Evolutionary conservation across 2,797 vertebrate genomes (phyloP).

Genomic region (Knipowitschia caucasica): DNA sequence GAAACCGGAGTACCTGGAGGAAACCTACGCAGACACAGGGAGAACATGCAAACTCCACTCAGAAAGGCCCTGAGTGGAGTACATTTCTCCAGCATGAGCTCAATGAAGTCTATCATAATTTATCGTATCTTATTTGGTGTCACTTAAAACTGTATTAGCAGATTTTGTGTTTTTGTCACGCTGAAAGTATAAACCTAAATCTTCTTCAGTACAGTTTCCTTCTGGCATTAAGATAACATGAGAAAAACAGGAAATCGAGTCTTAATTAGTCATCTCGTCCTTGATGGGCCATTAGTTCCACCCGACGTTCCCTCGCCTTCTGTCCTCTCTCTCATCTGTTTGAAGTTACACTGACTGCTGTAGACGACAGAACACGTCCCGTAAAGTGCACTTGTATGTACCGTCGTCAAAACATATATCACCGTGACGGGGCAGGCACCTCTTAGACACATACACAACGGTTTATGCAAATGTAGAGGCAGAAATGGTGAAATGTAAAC

Average conservation of each 20-base stretch:
- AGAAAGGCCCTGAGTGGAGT: too few species aligned
- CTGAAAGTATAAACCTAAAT: conserved; percentile 2
- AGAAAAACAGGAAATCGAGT: conserved; percentile 9
- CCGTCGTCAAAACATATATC: too few species aligned
- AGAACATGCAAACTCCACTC: too few species aligned
- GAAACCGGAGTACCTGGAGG: too few species aligned
- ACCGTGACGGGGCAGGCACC: too few species aligned
- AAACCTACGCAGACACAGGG: too few species aligned
- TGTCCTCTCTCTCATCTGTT: conserved; percentile 16
- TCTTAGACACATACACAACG: background rate
- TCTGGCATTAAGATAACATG: conserved; percentile 16
- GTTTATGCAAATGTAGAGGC: background rate
- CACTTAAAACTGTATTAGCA: background rate
- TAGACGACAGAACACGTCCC: background rate
- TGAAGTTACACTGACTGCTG: conserved; percentile 20
- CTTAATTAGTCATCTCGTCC: conserved; percentile 18
- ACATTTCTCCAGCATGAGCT: too few species aligned
- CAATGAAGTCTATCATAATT: too few species aligned
- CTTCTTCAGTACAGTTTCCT: conserved; percentile 7
- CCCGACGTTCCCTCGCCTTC: conserved; percentile 1
- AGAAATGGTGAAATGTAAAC: background rate
- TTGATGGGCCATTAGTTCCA: conserved; percentile 1
- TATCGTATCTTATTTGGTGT: background rate
- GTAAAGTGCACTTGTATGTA: background rate
- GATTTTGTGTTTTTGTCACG: background rate